Evolutionary conservation across 2,888 invertebrate genomes (phyloP).

Genomic region (Epirrhoe tristata): DNA sequence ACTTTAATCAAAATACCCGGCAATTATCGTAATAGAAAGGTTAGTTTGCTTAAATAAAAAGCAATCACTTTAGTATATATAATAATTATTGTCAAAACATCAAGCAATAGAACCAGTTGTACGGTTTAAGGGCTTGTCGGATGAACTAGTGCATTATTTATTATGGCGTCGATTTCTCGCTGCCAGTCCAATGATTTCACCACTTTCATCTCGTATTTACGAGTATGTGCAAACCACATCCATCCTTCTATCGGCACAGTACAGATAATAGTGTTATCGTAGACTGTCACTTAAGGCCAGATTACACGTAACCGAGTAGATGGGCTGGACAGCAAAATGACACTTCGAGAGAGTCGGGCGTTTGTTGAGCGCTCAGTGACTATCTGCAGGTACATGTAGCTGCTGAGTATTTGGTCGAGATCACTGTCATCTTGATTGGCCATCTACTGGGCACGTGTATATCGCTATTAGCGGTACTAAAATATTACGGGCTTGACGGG

Average conservation of each 20-base stretch:
- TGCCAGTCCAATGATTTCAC: slow-evolving; percentile 77
- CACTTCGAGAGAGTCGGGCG: neutral
- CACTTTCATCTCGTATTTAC: slow-evolving; percentile 81
- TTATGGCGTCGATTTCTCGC: slow-evolving; percentile 79
- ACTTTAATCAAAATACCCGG: slow-evolving; percentile 33
- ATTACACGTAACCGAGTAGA: neutral
- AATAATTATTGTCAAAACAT: slow-evolving; percentile 61
- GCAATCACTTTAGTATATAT: slow-evolving; percentile 48
- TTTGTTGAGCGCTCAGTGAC: too few relatives aligned
- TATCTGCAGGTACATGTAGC: too few relatives aligned
- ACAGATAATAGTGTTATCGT: slow-evolving; percentile 13
- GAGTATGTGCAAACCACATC: slow-evolving; percentile 59
- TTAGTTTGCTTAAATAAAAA: slow-evolving; percentile 35
- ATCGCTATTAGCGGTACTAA: neutral
- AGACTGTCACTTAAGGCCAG: neutral
- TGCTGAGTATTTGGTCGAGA: too few relatives aligned
- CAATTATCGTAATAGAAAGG: slow-evolving; percentile 42
- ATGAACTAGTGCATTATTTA: slow-evolving; percentile 83
- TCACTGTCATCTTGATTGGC: too few relatives aligned
- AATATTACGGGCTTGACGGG: neutral
- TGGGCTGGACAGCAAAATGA: neutral
- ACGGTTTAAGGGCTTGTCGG: slow-evolving; percentile 71
- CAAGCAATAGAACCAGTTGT: slow-evolving; percentile 65
- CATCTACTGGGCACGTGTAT: too few relatives aligned
- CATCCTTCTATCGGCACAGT: slow-evolving; percentile 51